These are phyloP conservation scores for Drosophila nr. medialis DNA, from an alignment of 2,888 invertebrate genomes.

Conservation along the genomic window DNA sequence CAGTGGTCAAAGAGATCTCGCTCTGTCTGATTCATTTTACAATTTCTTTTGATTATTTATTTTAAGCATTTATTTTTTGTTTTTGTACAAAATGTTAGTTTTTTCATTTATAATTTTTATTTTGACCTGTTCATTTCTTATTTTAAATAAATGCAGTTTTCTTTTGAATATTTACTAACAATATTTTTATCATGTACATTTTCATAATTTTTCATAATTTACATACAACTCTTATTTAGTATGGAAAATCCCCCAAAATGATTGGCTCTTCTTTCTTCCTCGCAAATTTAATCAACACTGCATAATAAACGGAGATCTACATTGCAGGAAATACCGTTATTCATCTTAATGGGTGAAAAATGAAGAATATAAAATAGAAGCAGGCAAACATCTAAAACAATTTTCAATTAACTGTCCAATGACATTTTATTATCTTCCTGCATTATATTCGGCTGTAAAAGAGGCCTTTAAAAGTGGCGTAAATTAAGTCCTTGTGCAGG, in stretches of 20 bases:
- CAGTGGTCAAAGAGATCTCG: not conserved
- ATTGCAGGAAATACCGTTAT: not conserved
- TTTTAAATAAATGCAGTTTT: not conserved
- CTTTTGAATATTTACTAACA: not conserved
- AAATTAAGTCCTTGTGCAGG: not conserved
- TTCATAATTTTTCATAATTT: not conserved
- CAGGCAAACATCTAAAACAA: constrained; percentile 68
- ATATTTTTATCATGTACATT: not conserved
- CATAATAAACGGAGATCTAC: not conserved
- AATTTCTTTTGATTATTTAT: not conserved
- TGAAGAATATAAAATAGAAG: constrained; percentile 3
- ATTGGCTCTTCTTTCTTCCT: no score
- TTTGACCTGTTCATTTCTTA: not conserved
- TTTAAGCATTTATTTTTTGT: not conserved
- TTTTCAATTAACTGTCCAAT: constrained; percentile 63
- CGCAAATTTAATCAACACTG: not conserved
- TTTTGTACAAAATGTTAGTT: not conserved
- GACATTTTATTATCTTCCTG: constrained; percentile 19
- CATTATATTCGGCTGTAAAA: constrained; percentile 23
- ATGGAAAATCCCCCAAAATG: not conserved
- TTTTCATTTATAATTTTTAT: not conserved
- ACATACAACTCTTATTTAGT: not conserved
- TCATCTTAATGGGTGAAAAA: not conserved
- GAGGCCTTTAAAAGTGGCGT: not conserved
- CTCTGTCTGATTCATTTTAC: not conserved